phyloP scores from a whole-genome alignment of 1,140 invertebrate species.

The Halyomorpha halys region DNA sequence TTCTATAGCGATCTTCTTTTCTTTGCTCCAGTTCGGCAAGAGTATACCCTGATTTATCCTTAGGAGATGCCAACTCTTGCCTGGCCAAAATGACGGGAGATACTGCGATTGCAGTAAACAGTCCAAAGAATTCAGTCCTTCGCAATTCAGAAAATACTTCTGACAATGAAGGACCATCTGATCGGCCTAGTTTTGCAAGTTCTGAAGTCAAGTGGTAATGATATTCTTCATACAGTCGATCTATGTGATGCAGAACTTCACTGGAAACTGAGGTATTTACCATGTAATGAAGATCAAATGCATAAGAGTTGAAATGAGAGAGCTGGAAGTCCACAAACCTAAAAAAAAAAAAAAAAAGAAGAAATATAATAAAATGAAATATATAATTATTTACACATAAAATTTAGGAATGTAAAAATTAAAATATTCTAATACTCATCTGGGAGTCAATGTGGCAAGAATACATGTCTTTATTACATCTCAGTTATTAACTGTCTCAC shows the following conservation, averaged over 20 bases:
- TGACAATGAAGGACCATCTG: not conserved
- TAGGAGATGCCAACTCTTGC: not conserved
- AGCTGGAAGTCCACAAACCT: too few species aligned
- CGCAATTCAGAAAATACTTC: constrained; percentile 14
- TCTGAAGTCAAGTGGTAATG: not conserved
- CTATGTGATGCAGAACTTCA: not conserved
- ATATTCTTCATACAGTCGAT: constrained; percentile 1
- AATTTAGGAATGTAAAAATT: too few species aligned
- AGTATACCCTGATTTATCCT: not conserved
- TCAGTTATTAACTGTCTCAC: too few species aligned
- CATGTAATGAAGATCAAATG: constrained; percentile 23
- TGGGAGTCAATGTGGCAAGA: too few species aligned
- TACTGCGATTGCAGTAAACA: constrained; percentile 15
- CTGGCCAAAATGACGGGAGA: constrained; percentile 13
- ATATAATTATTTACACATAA: too few species aligned
- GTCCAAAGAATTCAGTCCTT: constrained; percentile 19
- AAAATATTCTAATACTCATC: too few species aligned
- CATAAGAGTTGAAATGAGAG: constrained; percentile 24
- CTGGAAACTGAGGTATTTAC: constrained; percentile 16
- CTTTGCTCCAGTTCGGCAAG: constrained; percentile 5
- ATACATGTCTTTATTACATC: too few species aligned
- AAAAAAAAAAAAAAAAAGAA: not conserved
- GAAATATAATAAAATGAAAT: too few species aligned
- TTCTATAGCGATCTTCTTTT: constrained; percentile 11
- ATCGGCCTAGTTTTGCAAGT: not conserved